Evolutionary conservation across 1,140 invertebrate genomes (phyloP), one percentile per base, ranked within the genome.

Genomic region (Bombus consobrinus): DNA sequence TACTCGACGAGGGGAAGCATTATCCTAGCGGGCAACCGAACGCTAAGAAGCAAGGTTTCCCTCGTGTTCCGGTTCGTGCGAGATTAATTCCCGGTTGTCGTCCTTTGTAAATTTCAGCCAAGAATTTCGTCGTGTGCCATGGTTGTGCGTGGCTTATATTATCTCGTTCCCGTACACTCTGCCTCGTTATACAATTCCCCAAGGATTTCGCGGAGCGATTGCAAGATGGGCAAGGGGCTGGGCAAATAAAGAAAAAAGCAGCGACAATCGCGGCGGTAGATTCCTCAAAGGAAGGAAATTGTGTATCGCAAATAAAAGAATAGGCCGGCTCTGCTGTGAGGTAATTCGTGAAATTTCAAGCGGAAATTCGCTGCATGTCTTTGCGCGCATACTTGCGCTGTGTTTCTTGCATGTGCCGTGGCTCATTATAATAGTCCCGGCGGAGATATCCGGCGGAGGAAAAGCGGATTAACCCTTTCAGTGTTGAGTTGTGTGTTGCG

Each of bases 241-340:
- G 43, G 66, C 66, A 72, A 77, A 69, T 18, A 74, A n/a, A 62
- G 68, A 10, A 12, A 59, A 78, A 73, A 22, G 57, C 13, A 43
- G 22, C 10, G 32, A 25, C 37, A n/a, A n/a, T 37, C 37, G 18
- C 32, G 64, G 37, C 37, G 43, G 75, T 74, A 57, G 71, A 81
- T 85, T 83, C 81, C 86, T 90, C 81, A 87, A 87, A 87, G 85
- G 88, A 86, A 77, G 73, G 88, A 69, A 87, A 87, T 89, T 89
- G 74, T 89, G 62, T 83, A 88, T 86, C 68, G 34, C 41, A 34
- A 89, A 86, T 87, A 78, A 79, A 81, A 82, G 77, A 87, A 86
- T 59, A 68, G 64, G n/a, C 79, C 57, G 53, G 64, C 68, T 85
- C 57, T 10, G 6, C 71, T 80, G 73, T 32, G 78, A 77, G 85